Base-by-base conservation (phyloP, 2,888 invertebrate genomes). In the Patella depressa region DNA sequence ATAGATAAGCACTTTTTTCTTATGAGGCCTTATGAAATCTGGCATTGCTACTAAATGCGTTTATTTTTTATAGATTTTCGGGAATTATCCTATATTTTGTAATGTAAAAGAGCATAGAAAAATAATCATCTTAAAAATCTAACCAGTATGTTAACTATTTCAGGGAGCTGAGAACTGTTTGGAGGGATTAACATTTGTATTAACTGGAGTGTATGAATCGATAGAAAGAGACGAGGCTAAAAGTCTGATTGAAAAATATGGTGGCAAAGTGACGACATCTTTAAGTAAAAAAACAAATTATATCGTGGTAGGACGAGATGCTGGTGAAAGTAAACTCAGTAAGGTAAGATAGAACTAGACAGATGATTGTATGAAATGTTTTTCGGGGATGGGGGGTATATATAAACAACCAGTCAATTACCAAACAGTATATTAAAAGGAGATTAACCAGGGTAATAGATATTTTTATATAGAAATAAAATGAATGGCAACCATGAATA, bases 181-280 rank as follows among this genome's bases (percentile, higher is more conserved):
- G 69, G 89, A 90, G 79, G 92, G 92, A 34, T 75, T 92, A 78
- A 92, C 91, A 7, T 92, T 93, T 86, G 92, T 93, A 17, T 84
- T 97, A 75, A 97, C 97, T 65, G 98, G 97, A 55, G 95, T 97
- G 2, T 92, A 97, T 72, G 97, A 98, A 88, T 97, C 97, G 0
- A 93, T 98, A 84, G 96, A 97, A 86, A 93, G 96, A 17, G 96
- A 96, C 7, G 96, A 97, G 87, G 94, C 95, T 5, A 93, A 94
- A 57, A 94, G 93, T 1, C 92, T 96, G 9, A 94, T 98, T 17
- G 94, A 94, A 78, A 94, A 95, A 84, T 95, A 95, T 90, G 97
- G 97, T 0, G 98, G 97, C 0, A 94, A 94, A 88, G 93, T 96
- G 2, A 95, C 96, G 80, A 93, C 93, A 69, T 92, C 93, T 71